Percentiles rank a stretch among this genome's conserved stretches.
These are phyloP conservation scores for Cochlearius cochlearius DNA, from an alignment of 2,113 vertebrate species.

Conservation along the genomic window DNA sequence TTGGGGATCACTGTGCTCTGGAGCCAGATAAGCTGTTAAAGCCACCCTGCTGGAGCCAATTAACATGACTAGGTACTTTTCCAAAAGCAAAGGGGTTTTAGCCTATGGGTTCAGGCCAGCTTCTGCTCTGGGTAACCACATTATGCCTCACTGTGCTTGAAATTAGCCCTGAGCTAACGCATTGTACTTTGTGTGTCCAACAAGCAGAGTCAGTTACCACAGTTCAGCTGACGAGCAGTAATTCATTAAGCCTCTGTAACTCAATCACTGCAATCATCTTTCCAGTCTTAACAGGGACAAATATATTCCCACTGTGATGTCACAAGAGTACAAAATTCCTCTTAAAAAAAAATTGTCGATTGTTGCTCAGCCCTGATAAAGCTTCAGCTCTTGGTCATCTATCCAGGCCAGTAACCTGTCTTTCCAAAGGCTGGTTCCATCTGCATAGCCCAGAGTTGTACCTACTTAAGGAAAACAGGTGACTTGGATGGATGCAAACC, in stretches of 20 bases:
- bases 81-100: not conserved
- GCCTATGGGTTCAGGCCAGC: not conserved
- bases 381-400: not conserved
- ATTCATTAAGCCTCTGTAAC: slow-evolving; percentile 32
- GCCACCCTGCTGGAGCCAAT: not conserved
- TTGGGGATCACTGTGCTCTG: not conserved
- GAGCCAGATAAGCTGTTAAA: not conserved
- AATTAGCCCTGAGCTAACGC: not conserved
- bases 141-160: slow-evolving; percentile 14
- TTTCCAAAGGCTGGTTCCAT: not conserved
- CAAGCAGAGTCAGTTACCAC: not conserved
- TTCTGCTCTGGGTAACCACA: slow-evolving; percentile 13
- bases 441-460: not conserved
- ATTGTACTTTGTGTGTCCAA: not conserved
- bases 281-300: not conserved
- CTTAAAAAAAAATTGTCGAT: not conserved
- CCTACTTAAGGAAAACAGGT: not conserved
- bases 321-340: slow-evolving; percentile 5
- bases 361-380: not conserved
- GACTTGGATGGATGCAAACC: not conserved
- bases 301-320: not conserved
- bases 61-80: not conserved
- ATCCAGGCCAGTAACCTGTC: not conserved
- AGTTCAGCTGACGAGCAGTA: slow-evolving; percentile 15
- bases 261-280: slow-evolving; percentile 21